These are phyloP conservation scores for Melanocharis versteri DNA, from an alignment of 2,113 vertebrate genomes.

Conservation along the genomic window DNA sequence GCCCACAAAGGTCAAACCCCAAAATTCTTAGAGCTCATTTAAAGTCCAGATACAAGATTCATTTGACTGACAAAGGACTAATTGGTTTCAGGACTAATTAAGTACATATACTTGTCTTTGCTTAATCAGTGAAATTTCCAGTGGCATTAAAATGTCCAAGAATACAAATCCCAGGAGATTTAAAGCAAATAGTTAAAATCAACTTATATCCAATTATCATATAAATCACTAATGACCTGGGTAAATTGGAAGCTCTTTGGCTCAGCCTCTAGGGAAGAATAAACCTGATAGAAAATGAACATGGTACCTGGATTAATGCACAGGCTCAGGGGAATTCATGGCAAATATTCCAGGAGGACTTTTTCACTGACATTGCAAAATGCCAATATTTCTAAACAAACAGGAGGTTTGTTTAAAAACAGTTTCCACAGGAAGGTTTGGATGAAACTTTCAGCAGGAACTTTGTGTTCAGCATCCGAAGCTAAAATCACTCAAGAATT, in stretches of 20 bases:
- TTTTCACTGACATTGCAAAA: neutral
- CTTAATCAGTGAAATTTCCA: conserved; percentile 62
- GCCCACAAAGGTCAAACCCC: neutral
- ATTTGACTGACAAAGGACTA: conserved; percentile 45
- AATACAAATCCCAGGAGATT: conserved; percentile 49
- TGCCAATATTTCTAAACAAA: neutral
- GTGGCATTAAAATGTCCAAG: conserved; percentile 46
- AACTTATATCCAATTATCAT: conserved; percentile 67
- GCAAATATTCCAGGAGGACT: neutral
- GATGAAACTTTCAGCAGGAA: neutral
- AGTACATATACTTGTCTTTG: conserved; percentile 36
- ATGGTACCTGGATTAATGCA: conserved; percentile 51
- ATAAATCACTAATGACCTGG: conserved; percentile 63
- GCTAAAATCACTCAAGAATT: neutral
- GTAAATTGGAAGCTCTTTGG: conserved; percentile 59
- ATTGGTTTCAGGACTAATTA: conserved; percentile 61
- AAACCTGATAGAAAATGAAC: conserved; percentile 55
- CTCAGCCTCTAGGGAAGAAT: conserved; percentile 47
- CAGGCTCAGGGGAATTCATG: neutral
- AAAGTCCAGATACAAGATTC: conserved; percentile 29
- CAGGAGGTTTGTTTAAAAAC: too few species aligned
- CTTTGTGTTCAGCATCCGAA: neutral
- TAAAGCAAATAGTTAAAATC: conserved; percentile 68
- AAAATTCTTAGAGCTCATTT: conserved; percentile 26
- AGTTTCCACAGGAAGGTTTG: neutral